Percentiles rank a stretch among this genome's conserved stretches.
Conservation (phyloP, 1,140 invertebrate genomes). For the Zaprionus camerounensis region DNA sequence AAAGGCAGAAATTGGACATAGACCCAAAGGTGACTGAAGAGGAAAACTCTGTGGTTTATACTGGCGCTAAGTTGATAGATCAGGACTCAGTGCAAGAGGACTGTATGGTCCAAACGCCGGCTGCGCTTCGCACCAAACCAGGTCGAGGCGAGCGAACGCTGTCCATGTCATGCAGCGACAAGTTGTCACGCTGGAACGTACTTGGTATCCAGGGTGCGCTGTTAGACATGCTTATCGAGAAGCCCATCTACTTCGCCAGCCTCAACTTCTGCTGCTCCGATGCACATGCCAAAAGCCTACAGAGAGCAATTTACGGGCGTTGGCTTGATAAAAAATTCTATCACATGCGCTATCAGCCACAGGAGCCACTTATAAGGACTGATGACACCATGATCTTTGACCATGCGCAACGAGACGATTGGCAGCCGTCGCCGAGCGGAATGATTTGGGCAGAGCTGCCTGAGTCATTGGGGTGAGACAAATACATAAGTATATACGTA, state of each 20-base stretch:
- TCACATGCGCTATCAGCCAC: constrained; percentile 69
- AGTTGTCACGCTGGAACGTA: constrained; percentile 94
- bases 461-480: constrained; percentile 78
- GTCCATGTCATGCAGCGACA: constrained; percentile 97
- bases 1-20: constrained; percentile 43
- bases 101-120: constrained; percentile 84
- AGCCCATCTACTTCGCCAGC: constrained; percentile 89
- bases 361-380: constrained; percentile 81
- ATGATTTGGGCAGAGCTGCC: constrained; percentile 87
- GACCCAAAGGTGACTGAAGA: not conserved
- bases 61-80: constrained; percentile 94
- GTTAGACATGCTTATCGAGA: constrained; percentile 88
- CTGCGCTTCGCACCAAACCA: constrained; percentile 94
- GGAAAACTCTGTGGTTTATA: constrained; percentile 85
- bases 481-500: not conserved
- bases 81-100: constrained; percentile 85
- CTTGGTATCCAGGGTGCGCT: constrained; percentile 93
- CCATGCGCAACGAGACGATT: constrained; percentile 83
- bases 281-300: constrained; percentile 87
- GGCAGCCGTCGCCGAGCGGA: constrained; percentile 86
- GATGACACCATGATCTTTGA: constrained; percentile 84
- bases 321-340: constrained; percentile 78
- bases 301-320: constrained; percentile 87
- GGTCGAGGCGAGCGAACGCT: constrained; percentile 95
- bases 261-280: constrained; percentile 90